phyloP scores from a whole-genome alignment of 2,888 invertebrate species.

The Limnephilus lunatus region DNA sequence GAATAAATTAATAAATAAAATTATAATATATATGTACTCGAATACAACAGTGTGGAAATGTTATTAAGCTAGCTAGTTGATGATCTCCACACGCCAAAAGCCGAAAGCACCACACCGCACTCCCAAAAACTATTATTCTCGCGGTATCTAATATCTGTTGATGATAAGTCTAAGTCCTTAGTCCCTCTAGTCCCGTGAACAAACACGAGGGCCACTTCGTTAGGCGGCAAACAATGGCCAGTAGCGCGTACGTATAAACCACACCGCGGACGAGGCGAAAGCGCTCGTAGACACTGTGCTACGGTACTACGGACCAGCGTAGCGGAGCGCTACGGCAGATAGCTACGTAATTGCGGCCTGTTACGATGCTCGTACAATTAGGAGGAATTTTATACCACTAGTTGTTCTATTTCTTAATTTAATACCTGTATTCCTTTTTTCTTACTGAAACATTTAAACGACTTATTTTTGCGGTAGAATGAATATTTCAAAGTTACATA shows the following conservation, averaged over 20 bases:
- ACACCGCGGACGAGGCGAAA: background rate
- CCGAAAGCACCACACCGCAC: background rate
- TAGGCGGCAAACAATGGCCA: slow-evolving; percentile 19
- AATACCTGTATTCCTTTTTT: too few species aligned
- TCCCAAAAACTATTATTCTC: background rate
- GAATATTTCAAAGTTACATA: too few species aligned
- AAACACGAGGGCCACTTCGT: slow-evolving; percentile 39
- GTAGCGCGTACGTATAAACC: background rate
- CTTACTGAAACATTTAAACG: too few species aligned
- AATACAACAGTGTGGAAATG: background rate
- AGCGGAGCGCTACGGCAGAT: background rate
- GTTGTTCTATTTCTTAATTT: background rate
- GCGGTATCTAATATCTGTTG: background rate
- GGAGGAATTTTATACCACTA: background rate
- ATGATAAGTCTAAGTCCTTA: background rate
- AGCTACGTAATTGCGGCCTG: background rate
- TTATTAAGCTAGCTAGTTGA: background rate
- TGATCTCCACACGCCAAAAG: background rate
- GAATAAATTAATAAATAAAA: too few species aligned
- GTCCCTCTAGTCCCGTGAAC: background rate
- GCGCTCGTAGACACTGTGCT: background rate
- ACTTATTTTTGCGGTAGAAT: too few species aligned
- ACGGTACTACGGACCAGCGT: background rate
- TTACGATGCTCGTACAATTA: background rate
- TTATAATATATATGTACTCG: background rate